These are phyloP conservation scores for Bombus balteatus DNA, from an alignment of 1,140 invertebrate species.

Conservation along the genomic window DNA sequence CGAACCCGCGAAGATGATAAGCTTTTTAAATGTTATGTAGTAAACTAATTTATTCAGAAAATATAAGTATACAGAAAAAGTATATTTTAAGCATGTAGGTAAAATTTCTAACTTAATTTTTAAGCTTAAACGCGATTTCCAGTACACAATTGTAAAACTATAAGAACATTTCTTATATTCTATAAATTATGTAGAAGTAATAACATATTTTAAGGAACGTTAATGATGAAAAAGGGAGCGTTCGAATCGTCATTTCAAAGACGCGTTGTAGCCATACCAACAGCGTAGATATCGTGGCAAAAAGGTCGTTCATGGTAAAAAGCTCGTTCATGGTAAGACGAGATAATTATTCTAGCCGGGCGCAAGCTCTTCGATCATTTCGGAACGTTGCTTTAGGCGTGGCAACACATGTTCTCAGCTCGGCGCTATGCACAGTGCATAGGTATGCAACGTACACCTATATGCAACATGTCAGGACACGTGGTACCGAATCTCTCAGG, in stretches of 20 bases:
- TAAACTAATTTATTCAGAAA: too few relatives aligned
- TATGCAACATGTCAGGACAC: constrained; percentile 79
- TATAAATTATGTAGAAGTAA: too few relatives aligned
- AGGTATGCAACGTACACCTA: constrained; percentile 75
- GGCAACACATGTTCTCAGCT: constrained; percentile 76
- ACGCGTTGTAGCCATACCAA: constrained; percentile 5
- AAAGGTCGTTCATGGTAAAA: constrained; percentile 61
- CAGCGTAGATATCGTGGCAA: constrained; percentile 40
- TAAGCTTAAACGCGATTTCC: background rate
- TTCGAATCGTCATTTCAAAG: background rate
- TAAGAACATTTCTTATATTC: too few relatives aligned
- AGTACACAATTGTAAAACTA: too few relatives aligned
- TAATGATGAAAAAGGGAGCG: background rate
- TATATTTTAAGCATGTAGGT: background rate
- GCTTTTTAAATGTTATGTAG: background rate
- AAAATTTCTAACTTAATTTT: background rate
- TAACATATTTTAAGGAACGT: background rate
- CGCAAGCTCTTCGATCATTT: constrained; percentile 72
- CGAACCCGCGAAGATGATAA: background rate
- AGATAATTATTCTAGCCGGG: constrained; percentile 68
- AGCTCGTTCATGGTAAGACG: constrained; percentile 64
- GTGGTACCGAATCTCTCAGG: constrained; percentile 75
- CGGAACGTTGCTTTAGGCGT: constrained; percentile 71
- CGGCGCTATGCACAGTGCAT: constrained; percentile 71
- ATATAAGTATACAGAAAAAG: too few relatives aligned